Evolutionary conservation across 2,888 invertebrate genomes (phyloP), one percentile per base, ranked within the genome.

Genomic region (Synergus japonicus): DNA sequence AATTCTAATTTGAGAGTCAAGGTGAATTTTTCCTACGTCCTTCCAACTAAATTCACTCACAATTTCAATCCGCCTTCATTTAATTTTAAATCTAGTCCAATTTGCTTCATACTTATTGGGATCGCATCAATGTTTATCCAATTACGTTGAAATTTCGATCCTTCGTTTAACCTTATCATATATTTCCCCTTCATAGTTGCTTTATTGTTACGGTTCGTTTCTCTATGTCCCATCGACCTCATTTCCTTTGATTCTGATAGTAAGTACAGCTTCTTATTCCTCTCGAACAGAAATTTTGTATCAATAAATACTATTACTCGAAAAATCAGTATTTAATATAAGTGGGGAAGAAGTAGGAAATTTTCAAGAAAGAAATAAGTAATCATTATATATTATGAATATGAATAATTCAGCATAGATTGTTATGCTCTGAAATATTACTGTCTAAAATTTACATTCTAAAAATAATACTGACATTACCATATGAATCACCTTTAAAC

Each of bases 81-180:
- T 22, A 1, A 58, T 12, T 22, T 60, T 22, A 60, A 18, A 60
- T 60, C 60, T 22, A 60, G 60, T 22, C 60, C 60, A 60, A 12
- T 60, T 60, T 60, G 4, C 60, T 10, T 60, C 60, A 12, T 22
- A 18, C 9, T 15, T 49, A 54, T 73, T 22, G 15, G 29, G 9
- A 73, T n/a, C 49, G 49, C 37, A 73, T 37, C 49, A 18, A 10
- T 73, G 49, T 54, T 54, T 73, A 73, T 54, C 15, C n/a, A 73
- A 73, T 49, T 49, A 29, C 73, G 46, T 73, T 54, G 37, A 54
- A 49, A 73, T 73, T 73, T 73, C 37, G 60, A 29, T 73, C 49
- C 49, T 73, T 73, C 54, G 37, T 73, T 73, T 73, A 73, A 73
- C 49, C 49, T 49, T 54, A 73, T 73, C 49, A 73, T 49, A 73